Evolutionary conservation across 2,888 invertebrate species (phyloP).

Genomic region (Spisula solida): DNA sequence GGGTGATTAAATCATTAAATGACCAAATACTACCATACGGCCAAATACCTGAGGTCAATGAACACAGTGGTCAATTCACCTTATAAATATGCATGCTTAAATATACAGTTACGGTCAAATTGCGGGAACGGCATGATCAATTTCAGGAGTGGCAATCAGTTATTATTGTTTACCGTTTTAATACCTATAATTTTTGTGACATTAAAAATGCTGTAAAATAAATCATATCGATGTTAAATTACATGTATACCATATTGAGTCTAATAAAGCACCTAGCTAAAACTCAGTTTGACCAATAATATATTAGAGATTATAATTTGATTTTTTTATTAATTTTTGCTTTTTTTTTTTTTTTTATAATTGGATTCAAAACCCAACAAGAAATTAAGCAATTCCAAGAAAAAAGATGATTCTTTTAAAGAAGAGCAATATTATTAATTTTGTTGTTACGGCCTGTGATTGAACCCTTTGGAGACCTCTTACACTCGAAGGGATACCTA

Average conservation of each 20-base stretch:
- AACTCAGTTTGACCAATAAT: not conserved
- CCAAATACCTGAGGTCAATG: not conserved
- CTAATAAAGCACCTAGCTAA: not conserved
- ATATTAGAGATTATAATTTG: no score
- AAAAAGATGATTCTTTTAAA: no score
- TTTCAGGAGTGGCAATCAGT: not conserved
- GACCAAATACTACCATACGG: not conserved
- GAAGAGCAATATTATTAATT: no score
- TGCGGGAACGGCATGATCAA: not conserved
- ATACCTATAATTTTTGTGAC: not conserved
- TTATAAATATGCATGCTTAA: not conserved
- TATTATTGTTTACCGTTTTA: not conserved
- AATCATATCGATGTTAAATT: not conserved
- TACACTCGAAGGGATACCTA: no score
- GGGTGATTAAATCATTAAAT: slow-evolving; percentile 12
- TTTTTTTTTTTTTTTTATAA: no score
- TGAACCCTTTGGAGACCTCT: no score
- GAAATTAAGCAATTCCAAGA: no score
- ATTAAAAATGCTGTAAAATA: not conserved
- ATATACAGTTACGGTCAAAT: not conserved
- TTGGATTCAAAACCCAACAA: no score
- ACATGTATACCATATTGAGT: not conserved
- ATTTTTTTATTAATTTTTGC: no score
- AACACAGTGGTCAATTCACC: not conserved
- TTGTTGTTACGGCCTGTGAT: no score